These are phyloP conservation scores for Cryptops parisi DNA, from an alignment of 2,888 invertebrate genomes.

Conservation along the genomic window DNA sequence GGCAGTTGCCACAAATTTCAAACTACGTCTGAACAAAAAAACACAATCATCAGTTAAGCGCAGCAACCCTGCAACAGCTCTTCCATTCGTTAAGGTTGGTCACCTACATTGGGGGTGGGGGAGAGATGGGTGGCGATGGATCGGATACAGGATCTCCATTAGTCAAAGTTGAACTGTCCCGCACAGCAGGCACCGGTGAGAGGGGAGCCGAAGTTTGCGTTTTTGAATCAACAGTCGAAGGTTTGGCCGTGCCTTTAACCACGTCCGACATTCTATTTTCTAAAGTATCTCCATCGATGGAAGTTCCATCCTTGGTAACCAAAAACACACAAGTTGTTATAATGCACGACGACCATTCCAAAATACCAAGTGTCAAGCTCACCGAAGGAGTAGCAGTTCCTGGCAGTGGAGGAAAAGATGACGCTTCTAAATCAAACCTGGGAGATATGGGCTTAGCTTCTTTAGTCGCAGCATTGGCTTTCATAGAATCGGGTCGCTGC, in stretches of 20 bases:
- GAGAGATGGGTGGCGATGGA: conserved; percentile 45
- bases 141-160: conserved; percentile 30
- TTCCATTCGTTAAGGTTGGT: neutral
- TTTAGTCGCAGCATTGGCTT: conserved; percentile 9
- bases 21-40: conserved; percentile 15
- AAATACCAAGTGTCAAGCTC: conserved; percentile 21
- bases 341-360: too few species aligned
- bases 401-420: conserved; percentile 35
- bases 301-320: conserved; percentile 27
- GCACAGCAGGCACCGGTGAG: conserved; percentile 15
- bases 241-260: conserved; percentile 55
- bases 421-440: conserved; percentile 34
- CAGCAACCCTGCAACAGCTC: neutral
- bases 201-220: conserved; percentile 24
- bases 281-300: conserved; percentile 25
- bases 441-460: conserved; percentile 22
- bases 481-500: conserved; percentile 4
- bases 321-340: too few species aligned
- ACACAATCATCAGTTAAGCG: too few species aligned
- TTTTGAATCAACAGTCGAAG: conserved; percentile 26
- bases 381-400: conserved; percentile 26
- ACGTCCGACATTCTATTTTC: conserved; percentile 54
- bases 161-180: conserved; percentile 22
- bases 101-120: conserved; percentile 34
- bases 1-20: conserved; percentile 34